These are phyloP conservation scores for Notechis scutatus DNA, from an alignment of 2,113 vertebrate genomes.

Conservation along the genomic window DNA sequence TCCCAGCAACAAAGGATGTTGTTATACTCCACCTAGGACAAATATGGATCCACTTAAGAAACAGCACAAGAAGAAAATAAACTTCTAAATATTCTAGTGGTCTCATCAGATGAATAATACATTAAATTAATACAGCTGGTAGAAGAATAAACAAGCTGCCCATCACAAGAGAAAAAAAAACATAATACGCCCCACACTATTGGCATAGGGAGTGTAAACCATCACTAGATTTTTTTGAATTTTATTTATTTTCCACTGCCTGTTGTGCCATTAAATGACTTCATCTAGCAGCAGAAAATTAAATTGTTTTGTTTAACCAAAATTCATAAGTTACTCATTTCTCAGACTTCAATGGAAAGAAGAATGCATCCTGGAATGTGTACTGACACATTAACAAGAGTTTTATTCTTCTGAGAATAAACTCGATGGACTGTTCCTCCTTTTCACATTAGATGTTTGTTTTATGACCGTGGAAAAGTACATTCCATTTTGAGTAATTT, in stretches of 20 bases:
- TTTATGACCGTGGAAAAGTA: neutral
- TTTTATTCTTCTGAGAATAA: neutral
- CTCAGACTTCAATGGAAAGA: constrained; percentile 42
- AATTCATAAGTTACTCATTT: constrained; percentile 45
- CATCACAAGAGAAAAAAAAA: constrained; percentile 50
- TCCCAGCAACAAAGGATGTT: constrained; percentile 19
- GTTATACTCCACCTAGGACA: constrained; percentile 26
- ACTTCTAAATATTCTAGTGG: constrained; percentile 33
- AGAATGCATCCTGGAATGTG: constrained; percentile 39
- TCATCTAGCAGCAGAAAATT: constrained; percentile 56
- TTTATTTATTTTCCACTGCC: constrained; percentile 14
- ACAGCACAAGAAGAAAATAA: constrained; percentile 37
- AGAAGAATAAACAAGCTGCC: constrained; percentile 51
- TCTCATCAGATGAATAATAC: constrained; percentile 41
- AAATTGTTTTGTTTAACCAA: constrained; percentile 51
- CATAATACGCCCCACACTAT: constrained; percentile 21
- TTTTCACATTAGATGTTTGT: neutral
- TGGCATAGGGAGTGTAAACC: constrained; percentile 51
- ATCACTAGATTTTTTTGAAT: constrained; percentile 13
- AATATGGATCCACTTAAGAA: constrained; percentile 11
- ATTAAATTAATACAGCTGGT: constrained; percentile 58
- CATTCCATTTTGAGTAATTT: neutral
- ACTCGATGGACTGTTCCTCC: neutral
- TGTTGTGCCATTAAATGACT: constrained; percentile 54
- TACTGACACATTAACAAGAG: neutral